Evolutionary conservation across 2,888 invertebrate genomes (phyloP), one percentile per base, ranked within the genome.

Genomic region (Cerceris ruficornis): DNA sequence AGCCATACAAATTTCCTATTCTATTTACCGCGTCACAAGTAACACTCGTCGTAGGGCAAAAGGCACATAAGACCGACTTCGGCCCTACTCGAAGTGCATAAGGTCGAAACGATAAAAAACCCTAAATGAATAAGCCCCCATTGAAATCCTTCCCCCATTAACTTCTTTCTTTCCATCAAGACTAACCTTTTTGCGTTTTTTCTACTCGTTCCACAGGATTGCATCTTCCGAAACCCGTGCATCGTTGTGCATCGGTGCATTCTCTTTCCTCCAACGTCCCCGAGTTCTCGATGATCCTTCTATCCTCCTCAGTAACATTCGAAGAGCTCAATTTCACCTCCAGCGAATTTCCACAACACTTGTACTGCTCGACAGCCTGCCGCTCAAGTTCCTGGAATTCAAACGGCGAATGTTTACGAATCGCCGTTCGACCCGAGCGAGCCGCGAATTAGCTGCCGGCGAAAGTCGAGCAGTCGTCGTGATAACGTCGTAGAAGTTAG

Each of bases 361-460:
- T 85, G 60, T 92, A 92, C 69, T 92, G 91, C 75, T 92, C 91
- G 82, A 90, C 69, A 0, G 91, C 92, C 52, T 91, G 91, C 2
- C 88, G 89, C 42, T 92, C 91, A 9, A 92, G 87, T 79, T 92
- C 91, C 92, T 91, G 54, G n/a, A 58, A 59, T 8, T 1, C 58
- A 52, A 28, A 2, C 28, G 15, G 54, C 0, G 9, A 59, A 59
- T 6, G 13, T 2, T 28, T 2, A 28, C 28, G 4, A 28, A 28
- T 28, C 28, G 2, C 4, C 28, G 28, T 28, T 2, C 1, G 28
- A 28, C 4, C 4, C 4, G 2, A 4, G 28, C 28, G 28, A 28
- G n/a, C 28, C 28, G 28, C 4, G 28, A 28, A 1, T 28, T 28
- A 2, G 28, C 28, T 1, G 28, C 28, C 28, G 1, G 1, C 28